Evolutionary conservation across 1,140 invertebrate genomes (phyloP).

Genomic region (Microplitis mediator): DNA sequence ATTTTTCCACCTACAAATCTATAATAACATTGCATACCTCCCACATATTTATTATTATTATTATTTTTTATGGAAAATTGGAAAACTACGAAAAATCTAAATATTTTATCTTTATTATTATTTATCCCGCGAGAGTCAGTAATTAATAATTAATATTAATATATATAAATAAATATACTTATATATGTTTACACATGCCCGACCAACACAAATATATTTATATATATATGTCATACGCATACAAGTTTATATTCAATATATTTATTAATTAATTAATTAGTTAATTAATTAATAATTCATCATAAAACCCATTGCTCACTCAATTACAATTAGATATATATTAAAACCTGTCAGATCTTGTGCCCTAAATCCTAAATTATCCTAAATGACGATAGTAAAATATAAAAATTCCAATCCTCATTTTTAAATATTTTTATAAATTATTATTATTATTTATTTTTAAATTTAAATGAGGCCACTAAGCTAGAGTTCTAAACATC

Average conservation of each 20-base stretch:
- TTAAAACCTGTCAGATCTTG: not conserved
- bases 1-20: constrained; percentile 3
- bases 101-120: not conserved
- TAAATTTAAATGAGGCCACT: not conserved
- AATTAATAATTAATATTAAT: not conserved
- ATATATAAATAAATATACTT: constrained; percentile 16
- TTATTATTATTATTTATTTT: constrained; percentile 13
- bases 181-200: constrained; percentile 24
- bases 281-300: constrained; percentile 11
- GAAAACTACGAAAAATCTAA: constrained; percentile 29
- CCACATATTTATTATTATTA: not conserved
- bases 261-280: constrained; percentile 10
- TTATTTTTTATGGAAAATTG: constrained; percentile 1
- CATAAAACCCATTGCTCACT: not conserved
- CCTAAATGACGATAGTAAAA: constrained; percentile 42
- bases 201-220: constrained; percentile 15
- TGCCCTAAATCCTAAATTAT: not conserved
- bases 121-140: constrained; percentile 7
- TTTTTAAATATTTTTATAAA: too few species aligned
- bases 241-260: constrained; percentile 2
- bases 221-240: constrained; percentile 11
- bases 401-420: constrained; percentile 41
- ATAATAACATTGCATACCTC: constrained; percentile 1
- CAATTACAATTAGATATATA: not conserved
- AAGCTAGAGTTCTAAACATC: constrained; percentile 6